Evolutionary conservation across 64 coral and sea anemone genomes (phyloP).

Genomic region (Montipora capricornis): DNA sequence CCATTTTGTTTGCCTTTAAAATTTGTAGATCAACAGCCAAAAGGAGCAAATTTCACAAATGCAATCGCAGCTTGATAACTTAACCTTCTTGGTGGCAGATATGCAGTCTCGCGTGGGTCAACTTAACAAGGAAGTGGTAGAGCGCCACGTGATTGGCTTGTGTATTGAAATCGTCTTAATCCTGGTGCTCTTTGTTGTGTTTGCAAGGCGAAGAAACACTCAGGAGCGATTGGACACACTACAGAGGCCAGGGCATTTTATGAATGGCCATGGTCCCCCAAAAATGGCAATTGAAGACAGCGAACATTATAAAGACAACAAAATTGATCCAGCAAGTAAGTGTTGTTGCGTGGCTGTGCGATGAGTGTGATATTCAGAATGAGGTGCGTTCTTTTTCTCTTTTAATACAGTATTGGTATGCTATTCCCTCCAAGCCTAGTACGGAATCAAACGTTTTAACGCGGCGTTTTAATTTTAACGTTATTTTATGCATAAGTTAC

Average conservation of each 20-base stretch:
- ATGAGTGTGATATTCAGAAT: no score
- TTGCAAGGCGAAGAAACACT: constrained; percentile 57
- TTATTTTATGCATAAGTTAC: no score
- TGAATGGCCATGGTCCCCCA: constrained; percentile 63
- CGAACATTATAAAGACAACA: neutral
- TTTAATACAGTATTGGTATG: no score
- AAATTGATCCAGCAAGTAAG: neutral
- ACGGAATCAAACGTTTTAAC: no score
- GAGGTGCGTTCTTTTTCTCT: no score
- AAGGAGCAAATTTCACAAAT: constrained; percentile 84
- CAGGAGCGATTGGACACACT: constrained; percentile 17
- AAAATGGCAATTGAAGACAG: neutral
- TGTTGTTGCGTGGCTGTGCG: neutral
- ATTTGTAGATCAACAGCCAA: constrained; percentile 69
- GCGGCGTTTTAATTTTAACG: no score
- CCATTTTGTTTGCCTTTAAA: neutral
- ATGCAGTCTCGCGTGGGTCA: constrained; percentile 67
- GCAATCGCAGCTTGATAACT: constrained; percentile 53
- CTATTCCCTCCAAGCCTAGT: no score
- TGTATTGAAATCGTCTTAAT: constrained; percentile 81
- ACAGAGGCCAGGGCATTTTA: neutral
- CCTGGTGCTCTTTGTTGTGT: constrained; percentile 63
- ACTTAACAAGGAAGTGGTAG: constrained; percentile 82
- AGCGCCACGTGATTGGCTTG: constrained; percentile 84
- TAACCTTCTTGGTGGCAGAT: constrained; percentile 20